A percentile compares a stretch with the other conserved stretches of the same genome.
phyloP scores from a whole-genome alignment of 2,888 invertebrate genomes.

The Dinocampus coccinellae region DNA sequence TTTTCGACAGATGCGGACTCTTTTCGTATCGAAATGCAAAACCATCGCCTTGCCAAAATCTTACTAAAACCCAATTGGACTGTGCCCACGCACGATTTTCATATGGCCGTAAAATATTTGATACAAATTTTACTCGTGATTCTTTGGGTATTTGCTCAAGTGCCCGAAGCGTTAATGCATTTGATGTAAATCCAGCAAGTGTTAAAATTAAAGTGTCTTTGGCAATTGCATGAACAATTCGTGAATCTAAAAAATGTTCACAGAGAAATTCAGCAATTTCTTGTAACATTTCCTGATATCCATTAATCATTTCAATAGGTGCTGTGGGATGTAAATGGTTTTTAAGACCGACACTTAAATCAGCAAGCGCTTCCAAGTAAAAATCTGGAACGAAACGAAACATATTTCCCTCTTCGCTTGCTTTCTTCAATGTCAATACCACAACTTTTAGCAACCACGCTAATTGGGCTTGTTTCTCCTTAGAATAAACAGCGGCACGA shows the following conservation, averaged over 20 bases:
- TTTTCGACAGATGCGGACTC: slow-evolving; percentile 70
- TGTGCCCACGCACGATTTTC: slow-evolving; percentile 88
- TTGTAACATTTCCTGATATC: slow-evolving; percentile 74
- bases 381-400: slow-evolving; percentile 82
- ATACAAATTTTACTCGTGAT: slow-evolving; percentile 76
- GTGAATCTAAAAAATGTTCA: slow-evolving; percentile 80
- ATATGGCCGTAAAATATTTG: slow-evolving; percentile 81
- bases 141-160: slow-evolving; percentile 79
- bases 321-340: slow-evolving; percentile 78
- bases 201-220: slow-evolving; percentile 84
- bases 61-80: slow-evolving; percentile 85
- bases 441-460: slow-evolving; percentile 75
- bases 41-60: slow-evolving; percentile 88
- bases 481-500: slow-evolving; percentile 76
- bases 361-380: slow-evolving; percentile 78
- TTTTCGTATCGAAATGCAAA: slow-evolving; percentile 80
- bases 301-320: slow-evolving; percentile 72
- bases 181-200: slow-evolving; percentile 82
- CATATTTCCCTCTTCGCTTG: slow-evolving; percentile 75
- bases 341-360: slow-evolving; percentile 75
- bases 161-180: slow-evolving; percentile 78
- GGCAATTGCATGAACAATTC: slow-evolving; percentile 81
- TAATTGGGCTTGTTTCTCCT: slow-evolving; percentile 75
- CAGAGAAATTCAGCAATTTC: slow-evolving; percentile 81
- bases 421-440: slow-evolving; percentile 73